Base-by-base conservation (phyloP, 2,888 invertebrate genomes). In the Hydraecia micacea region DNA sequence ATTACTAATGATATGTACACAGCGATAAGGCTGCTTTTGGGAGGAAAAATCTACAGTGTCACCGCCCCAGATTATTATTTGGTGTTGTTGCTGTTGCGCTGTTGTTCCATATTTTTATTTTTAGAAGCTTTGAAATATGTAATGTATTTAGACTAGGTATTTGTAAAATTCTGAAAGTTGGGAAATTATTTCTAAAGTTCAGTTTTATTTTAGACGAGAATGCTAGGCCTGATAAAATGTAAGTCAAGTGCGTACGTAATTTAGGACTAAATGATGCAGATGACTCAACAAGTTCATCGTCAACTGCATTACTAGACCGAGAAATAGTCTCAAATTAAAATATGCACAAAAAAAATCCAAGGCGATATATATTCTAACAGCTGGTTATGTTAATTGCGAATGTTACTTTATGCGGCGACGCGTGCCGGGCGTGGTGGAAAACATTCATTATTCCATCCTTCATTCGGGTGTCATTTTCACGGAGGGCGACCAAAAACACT, bases 1-100 rank as follows among this genome's bases (percentile, higher is more conserved):
- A 96, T 96, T 97, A 97, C 97, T 96, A 97, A 97, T 97, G 96
- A 96, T 96, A 97, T 96, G 96, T 95, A 95, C 93, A 94, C 93
- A 93, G 88, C 93, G 96, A 96, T 96, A 96, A 96, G 95, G 94
- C 94, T 92, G 92, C 91, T 94, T 94, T 95, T 93, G 92, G 84
- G 88, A 89, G 85, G 91, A 93, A 95, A 95, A 95, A 94, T 93
- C 89, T 92, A 91, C 91, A 89, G 90, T 94, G 95, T 95, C 95
- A 95, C 94, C 93, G 90, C 91, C 91, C 90, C 91, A 92, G 91
- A 94, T 95, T 92, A 94, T 95, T 92, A 91, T 86, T 89, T 88
- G 80, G 90, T 91, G 66, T n/a, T n/a, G n/a, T n/a, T n/a, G n/a
- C n/a, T n/a, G n/a, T n/a, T n/a, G 72, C 49, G 70, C 68, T 88